These are phyloP conservation scores for Aspiorhynchus laticeps DNA, from an alignment of 2,113 vertebrate species.

Conservation along the genomic window DNA sequence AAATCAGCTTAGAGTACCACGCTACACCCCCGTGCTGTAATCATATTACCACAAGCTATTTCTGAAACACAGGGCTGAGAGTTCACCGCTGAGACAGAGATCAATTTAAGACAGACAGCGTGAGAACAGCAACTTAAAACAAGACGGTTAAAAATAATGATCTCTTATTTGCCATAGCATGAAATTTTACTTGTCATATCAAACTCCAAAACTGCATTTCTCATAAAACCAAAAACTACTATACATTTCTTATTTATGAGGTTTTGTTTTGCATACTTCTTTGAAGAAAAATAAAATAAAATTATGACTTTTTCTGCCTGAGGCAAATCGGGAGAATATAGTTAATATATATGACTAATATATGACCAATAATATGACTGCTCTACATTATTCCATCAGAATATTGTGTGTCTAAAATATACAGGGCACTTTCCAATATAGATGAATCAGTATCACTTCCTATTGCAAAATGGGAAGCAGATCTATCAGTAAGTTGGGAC, in stretches of 20 bases:
- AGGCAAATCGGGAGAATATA: background rate
- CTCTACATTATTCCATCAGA: background rate
- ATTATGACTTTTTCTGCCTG: background rate
- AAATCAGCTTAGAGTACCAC: constrained; percentile 19
- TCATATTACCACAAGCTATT: constrained; percentile 25
- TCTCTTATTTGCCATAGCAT: background rate
- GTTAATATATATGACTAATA: too few species aligned
- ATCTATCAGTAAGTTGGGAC: too few species aligned
- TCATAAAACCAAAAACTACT: background rate
- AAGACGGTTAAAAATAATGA: background rate
- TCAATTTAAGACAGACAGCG: background rate
- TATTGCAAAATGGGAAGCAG: too few species aligned
- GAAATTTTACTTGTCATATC: background rate
- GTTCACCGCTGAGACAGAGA: constrained; percentile 59
- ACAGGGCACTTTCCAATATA: too few species aligned
- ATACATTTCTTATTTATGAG: background rate
- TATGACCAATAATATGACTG: background rate
- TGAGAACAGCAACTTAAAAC: background rate
- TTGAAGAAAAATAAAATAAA: background rate
- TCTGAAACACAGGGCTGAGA: constrained; percentile 7
- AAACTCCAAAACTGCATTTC: background rate
- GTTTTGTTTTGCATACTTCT: background rate
- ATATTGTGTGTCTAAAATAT: too few species aligned
- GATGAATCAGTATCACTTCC: too few species aligned
- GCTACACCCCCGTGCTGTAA: constrained; percentile 1